Evolutionary conservation across 2,113 vertebrate species (phyloP), one percentile per base, ranked within the genome.

Genomic region (Otolemur garnettii): DNA sequence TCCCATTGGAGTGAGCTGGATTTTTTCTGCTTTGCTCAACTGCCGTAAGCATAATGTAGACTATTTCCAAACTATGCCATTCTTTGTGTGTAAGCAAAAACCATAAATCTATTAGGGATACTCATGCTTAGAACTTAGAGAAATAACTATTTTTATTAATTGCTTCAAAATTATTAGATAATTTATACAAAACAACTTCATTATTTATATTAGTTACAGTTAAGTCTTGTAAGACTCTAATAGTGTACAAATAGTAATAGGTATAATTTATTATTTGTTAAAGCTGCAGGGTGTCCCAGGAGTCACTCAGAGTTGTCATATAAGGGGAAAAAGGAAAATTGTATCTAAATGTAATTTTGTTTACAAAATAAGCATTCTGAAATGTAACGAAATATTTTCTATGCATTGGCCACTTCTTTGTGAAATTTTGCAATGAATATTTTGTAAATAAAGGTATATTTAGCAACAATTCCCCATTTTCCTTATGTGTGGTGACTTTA

Each of bases 121-220:
- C 2, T 85, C 77, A 50, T 69, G 17, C 9, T 17, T 90, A 5
- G 38, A 35, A 69, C 74, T 82, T 85, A 90, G 15, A 95, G 21
- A 24, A 74, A 33, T 8, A 92, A 89, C 88, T 19, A 50, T 78
- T 91, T 87, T 82, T 90, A 42, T 35, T 60, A 30, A 66, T 66
- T 2, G 42, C 68, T 94, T 94, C 21, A 89, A 94, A 92, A 59
- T 84, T 60, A 88, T 93, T 71, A 69, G 13, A 5, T 90, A n/a
- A 84, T 26, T 72, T 90, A 92, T 90, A 26, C 4, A 77, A 75
- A 91, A 17, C 7, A 62, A n/a, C 30, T 78, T 96, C 4, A 92
- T 19, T 90, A 68, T 62, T 91, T 92, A 22, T n/a, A 21, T 64
- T 57, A 94, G 2, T 30, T 91, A 84, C 15, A 94, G 14, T n/a